Percentiles rank a stretch among this genome's conserved stretches.
These are phyloP conservation scores for Phaedon cochleariae DNA, from an alignment of 2,888 invertebrate species.

Conservation along the genomic window DNA sequence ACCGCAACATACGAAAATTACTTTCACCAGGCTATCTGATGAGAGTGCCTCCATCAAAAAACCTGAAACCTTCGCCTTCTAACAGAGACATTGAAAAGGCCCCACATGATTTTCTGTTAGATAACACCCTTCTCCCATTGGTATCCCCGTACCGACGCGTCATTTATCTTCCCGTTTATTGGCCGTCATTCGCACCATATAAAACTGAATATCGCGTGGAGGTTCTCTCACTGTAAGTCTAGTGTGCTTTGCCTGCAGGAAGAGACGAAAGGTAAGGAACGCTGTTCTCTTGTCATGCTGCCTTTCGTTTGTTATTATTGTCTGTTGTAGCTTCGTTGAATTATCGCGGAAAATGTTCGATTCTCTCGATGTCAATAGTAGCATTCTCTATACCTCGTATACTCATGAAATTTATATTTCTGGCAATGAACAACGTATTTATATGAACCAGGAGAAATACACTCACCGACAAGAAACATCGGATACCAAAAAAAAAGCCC, in stretches of 20 bases:
- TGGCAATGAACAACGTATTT: no score
- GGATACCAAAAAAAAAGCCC: no score
- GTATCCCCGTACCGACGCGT: conserved; percentile 20
- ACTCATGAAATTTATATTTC: no score
- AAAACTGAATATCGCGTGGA: conserved; percentile 30
- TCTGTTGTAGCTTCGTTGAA: background rate
- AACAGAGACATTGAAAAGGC: background rate
- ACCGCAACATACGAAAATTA: no score
- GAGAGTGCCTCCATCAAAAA: no score
- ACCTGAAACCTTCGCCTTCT: background rate
- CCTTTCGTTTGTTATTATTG: background rate
- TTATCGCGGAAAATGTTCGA: no score
- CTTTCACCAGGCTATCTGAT: no score
- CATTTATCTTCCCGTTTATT: conserved; percentile 28
- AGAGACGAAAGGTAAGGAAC: conserved; percentile 26
- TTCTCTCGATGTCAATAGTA: no score
- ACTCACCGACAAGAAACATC: no score
- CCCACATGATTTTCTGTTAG: conserved; percentile 23
- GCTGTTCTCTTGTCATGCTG: background rate
- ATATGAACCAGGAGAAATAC: no score
- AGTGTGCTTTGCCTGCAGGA: conserved; percentile 29
- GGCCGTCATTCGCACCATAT: conserved; percentile 28
- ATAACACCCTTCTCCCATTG: conserved; percentile 20
- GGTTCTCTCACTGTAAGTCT: conserved; percentile 28
- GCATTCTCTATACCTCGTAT: no score